A percentile compares a stretch with the other conserved stretches of the same genome.
phyloP scores from a whole-genome alignment of 2,113 vertebrate species.

The Ivindomyrus marchei region DNA sequence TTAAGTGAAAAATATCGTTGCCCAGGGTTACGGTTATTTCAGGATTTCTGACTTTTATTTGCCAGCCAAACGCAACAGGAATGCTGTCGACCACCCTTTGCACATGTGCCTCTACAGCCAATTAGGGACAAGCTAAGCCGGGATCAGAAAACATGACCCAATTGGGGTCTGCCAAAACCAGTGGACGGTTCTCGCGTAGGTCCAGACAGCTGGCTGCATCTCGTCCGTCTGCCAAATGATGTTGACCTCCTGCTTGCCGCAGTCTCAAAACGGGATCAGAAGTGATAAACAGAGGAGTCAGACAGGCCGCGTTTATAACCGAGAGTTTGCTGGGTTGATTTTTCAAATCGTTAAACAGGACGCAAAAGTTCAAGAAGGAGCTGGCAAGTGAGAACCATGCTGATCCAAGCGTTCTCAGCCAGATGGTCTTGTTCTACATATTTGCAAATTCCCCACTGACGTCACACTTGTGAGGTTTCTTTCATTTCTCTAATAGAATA shows the following conservation, averaged over 20 bases:
- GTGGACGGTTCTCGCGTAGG: background rate
- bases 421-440: conserved; percentile 19
- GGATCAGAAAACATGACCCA: background rate
- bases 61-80: conserved; percentile 8
- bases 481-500: background rate
- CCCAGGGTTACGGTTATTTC: background rate
- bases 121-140: conserved; percentile 6
- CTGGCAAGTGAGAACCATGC: background rate
- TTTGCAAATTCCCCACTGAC: background rate
- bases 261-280: background rate
- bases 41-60: conserved; percentile 4
- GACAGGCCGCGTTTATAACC: background rate
- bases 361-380: background rate
- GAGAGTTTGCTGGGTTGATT: conserved; percentile 15
- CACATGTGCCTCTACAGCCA: background rate
- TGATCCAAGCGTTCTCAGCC: background rate
- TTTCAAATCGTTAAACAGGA: background rate
- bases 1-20: background rate
- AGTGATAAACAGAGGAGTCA: conserved; percentile 8
- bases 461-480: background rate
- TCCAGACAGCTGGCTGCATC: background rate
- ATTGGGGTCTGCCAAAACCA: background rate
- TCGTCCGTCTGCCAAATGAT: background rate
- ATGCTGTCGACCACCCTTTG: background rate
- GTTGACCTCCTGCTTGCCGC: conserved; percentile 6